These are phyloP conservation scores for Cyprinodon diabolis DNA, from an alignment of 2,797 vertebrate species.

Conservation along the genomic window DNA sequence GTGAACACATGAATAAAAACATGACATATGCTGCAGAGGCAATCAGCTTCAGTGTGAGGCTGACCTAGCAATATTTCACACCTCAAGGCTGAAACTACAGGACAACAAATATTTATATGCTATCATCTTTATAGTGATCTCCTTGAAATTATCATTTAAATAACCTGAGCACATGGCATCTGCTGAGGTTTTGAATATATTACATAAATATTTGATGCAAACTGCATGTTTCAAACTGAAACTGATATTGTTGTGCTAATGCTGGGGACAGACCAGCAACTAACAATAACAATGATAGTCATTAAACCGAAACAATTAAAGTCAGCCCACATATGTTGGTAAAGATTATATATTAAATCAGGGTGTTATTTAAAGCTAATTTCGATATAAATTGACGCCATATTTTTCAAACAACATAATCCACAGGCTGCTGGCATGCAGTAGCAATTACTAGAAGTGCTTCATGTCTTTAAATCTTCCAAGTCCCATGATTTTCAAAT, in stretches of 20 bases:
- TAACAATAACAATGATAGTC: background rate
- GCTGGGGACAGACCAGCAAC: conserved; percentile 13
- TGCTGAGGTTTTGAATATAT: conserved; percentile 47
- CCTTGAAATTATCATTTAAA: conserved; percentile 76
- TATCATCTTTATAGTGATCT: conserved; percentile 60
- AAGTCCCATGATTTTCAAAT: background rate
- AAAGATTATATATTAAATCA: background rate
- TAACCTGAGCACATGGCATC: conserved; percentile 52
- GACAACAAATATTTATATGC: conserved; percentile 58
- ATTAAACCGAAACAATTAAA: background rate
- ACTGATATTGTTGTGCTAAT: conserved; percentile 4
- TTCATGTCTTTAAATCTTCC: background rate
- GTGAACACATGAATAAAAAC: conserved; percentile 65
- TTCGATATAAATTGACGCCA: background rate
- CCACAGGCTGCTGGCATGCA: background rate
- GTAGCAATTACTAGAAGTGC: background rate
- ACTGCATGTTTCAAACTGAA: conserved; percentile 41
- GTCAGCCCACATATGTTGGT: background rate
- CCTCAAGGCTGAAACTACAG: conserved; percentile 52
- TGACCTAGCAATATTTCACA: conserved; percentile 74
- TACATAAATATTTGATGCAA: conserved; percentile 57
- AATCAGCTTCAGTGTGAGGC: conserved; percentile 61
- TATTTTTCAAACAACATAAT: background rate
- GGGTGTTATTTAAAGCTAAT: background rate
- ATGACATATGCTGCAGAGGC: conserved; percentile 46